Evolutionary conservation across 2,113 vertebrate genomes (phyloP), one percentile per base, ranked within the genome.

Genomic region (Corvus cornix): DNA sequence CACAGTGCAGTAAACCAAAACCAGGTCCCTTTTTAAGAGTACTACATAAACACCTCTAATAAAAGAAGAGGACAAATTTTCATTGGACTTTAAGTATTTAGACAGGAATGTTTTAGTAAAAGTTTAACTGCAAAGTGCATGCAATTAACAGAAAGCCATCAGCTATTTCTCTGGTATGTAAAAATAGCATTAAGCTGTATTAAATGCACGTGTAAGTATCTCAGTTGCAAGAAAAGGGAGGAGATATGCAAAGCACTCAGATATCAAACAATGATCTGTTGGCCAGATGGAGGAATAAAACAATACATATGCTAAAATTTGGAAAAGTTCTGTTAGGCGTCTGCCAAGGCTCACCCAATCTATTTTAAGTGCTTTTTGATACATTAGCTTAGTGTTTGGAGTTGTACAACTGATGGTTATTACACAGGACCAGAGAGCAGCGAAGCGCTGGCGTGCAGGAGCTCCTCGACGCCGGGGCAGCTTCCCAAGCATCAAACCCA

Each of bases 301-400:
- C 97, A 97, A 96, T 96, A 97, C 96, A 97, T 96, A 97, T 97
- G 97, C 95, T 96, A 98, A 97, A 98, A 97, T 96, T 97, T 97
- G 96, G 95, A 96, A 85, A 97, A 98, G 95, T 95, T 95, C 88
- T 97, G 76, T 69, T 77, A 73, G 33, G 87, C 68, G 90, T 94
- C 97, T 97, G 96, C 97, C 98, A 97, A 95, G 87, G 94, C 81
- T 97, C 97, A 98, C 98, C 97, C 96, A 96, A 97, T 96, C 96
- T 97, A 97, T 96, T 97, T 96, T 97, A 98, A 98, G 97, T 97
- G 98, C 97, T 98, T 97, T 98, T 90, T 98, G 97, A 97, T 98
- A 98, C 97, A 98, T 98, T 97, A 98, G 98, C 97, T 98, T 98
- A 97, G 97, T 97, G 97, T 98, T 98, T 96, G 97, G 97, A 97